phyloP scores from a whole-genome alignment of 2,888 invertebrate species.

The Aricia artaxerxes region DNA sequence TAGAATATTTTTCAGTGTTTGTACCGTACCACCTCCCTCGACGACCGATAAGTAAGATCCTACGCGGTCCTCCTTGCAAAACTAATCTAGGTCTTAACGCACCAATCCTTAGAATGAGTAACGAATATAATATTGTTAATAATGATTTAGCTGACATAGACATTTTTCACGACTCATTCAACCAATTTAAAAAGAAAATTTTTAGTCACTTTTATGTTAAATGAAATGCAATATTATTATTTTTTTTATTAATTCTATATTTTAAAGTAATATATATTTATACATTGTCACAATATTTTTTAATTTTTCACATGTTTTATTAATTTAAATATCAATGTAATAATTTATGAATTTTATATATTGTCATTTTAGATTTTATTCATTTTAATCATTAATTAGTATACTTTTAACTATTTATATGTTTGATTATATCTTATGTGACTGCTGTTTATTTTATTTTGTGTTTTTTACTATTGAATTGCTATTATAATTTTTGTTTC shows the following conservation, averaged over 20 bases:
- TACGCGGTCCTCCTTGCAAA: neutral
- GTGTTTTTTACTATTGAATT: neutral
- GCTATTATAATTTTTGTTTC: no score
- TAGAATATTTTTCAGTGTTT: neutral
- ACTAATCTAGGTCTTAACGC: neutral
- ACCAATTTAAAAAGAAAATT: slow-evolving; percentile 5
- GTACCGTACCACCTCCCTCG: slow-evolving; percentile 10
- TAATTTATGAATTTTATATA: no score
- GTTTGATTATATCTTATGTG: no score
- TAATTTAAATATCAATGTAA: no score
- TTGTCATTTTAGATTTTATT: no score
- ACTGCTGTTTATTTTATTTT: no score
- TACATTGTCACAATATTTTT: no score
- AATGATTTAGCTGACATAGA: neutral
- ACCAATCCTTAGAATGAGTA: slow-evolving; percentile 23
- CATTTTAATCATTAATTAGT: no score
- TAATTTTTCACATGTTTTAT: no score
- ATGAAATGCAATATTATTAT: neutral
- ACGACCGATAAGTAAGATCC: slow-evolving; percentile 1
- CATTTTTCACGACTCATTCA: neutral
- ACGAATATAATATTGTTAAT: neutral
- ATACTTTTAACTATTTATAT: no score
- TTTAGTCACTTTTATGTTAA: neutral
- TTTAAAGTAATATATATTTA: neutral
- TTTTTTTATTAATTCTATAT: neutral